These are phyloP conservation scores for Lepetodrilus schrolli DNA, from an alignment of 2,888 invertebrate genomes.

Conservation along the genomic window DNA sequence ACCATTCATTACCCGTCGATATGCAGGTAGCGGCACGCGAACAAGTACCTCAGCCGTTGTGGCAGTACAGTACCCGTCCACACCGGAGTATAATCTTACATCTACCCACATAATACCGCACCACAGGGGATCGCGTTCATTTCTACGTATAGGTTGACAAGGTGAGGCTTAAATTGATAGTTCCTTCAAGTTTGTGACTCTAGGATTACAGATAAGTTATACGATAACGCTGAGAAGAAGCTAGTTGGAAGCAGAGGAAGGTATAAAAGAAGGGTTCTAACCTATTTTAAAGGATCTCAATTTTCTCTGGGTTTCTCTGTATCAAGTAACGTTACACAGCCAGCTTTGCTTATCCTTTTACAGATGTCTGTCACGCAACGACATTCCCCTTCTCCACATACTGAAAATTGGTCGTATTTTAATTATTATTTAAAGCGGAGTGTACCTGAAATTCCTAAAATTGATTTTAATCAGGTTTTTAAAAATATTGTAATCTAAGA, in stretches of 20 bases:
- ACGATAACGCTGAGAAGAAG: not conserved
- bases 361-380: not conserved
- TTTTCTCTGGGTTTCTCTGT: not conserved
- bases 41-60: not conserved
- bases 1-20: too few relatives aligned
- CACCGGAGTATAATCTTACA: not conserved
- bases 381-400: too few relatives aligned
- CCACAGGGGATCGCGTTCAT: not conserved
- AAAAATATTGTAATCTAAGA: too few relatives aligned
- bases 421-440: too few relatives aligned
- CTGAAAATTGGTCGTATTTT: too few relatives aligned
- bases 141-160: not conserved
- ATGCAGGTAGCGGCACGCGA: not conserved
- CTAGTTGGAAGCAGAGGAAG: not conserved
- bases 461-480: too few relatives aligned
- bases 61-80: not conserved
- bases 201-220: not conserved
- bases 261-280: not conserved
- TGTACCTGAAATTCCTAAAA: too few relatives aligned
- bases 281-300: not conserved
- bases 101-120: not conserved
- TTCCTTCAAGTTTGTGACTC: not conserved
- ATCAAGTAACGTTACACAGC: not conserved
- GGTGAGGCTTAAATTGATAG: conserved; percentile 9
- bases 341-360: too few relatives aligned